Evolutionary conservation across 2,797 vertebrate species (phyloP), one percentile per base, ranked within the genome.

Genomic region (Acanthurus leucopareius): DNA sequence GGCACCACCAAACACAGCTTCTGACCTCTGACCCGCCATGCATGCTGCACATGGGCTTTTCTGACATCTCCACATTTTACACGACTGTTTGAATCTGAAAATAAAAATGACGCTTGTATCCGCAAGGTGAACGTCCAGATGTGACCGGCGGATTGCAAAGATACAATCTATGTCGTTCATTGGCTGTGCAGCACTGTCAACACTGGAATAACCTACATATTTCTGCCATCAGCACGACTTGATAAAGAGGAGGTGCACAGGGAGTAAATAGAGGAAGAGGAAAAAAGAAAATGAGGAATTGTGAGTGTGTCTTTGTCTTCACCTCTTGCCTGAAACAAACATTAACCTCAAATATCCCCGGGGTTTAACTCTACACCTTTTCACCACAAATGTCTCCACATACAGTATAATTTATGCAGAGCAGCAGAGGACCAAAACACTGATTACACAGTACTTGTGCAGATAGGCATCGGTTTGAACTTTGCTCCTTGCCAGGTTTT

Each of bases 401-500:
- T 66, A 47, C 49, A 49, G 10, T 49, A 17, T 56, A 64, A 70
- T 79, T 74, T 40, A 51, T 74, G 51, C 57, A 15, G 32, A 13
- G 2, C 65, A 69, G 42, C 51, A 58, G 16, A 16, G 42, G 69
- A 75, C 54, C 59, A 65, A 64, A 70, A 63, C 48, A 68, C 53
- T 76, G 65, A 89, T 87, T 79, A 40, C 53, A 45, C 53, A 59
- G 74, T 74, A 44, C 62, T 76, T 64, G 63, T 76, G 67, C 76
- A 78, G 75, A 79, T 70, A 75, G 71, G 67, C 83, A 82, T 76
- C 79, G 40, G 69, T 79, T 79, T 92, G 87, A 90, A 87, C 90
- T 91, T 86, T 88, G 80, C 86, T 84, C 83, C 71, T 82, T 77
- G 84, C 86, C 85, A 89, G 82, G 60, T 82, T 88, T 89, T 85